These are phyloP conservation scores for Mesocentrotus franciscanus DNA, from an alignment of 53 echinoderm and acorn worm genomes.

Conservation along the genomic window DNA sequence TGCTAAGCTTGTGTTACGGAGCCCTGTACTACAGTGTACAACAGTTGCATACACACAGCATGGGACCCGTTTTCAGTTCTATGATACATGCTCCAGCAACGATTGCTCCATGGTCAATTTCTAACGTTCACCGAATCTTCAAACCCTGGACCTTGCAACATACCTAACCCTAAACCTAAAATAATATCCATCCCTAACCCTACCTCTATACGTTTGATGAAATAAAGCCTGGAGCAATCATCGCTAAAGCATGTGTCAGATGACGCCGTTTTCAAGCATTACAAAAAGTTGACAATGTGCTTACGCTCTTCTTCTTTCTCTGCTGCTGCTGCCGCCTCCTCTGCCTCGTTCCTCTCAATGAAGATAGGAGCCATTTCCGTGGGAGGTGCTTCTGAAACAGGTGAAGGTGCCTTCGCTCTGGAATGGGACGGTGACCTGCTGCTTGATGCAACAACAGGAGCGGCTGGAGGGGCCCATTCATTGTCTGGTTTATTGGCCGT, in stretches of 20 bases:
- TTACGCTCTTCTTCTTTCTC: slow-evolving; percentile 50
- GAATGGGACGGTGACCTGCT: slow-evolving; percentile 56
- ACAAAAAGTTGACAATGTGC: background rate
- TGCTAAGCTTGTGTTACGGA: too few relatives aligned
- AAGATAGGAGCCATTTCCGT: slow-evolving; percentile 78
- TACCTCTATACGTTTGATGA: too few relatives aligned
- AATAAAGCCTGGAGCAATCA: too few relatives aligned
- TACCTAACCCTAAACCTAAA: too few relatives aligned
- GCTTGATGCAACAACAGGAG: background rate
- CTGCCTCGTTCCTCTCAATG: slow-evolving; percentile 79
- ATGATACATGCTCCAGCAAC: too few relatives aligned
- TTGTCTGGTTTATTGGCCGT: slow-evolving; percentile 28
- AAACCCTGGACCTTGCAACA: too few relatives aligned
- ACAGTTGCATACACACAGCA: background rate
- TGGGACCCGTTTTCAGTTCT: background rate
- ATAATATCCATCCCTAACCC: too few relatives aligned
- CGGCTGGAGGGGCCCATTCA: slow-evolving; percentile 35
- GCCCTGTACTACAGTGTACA: too few relatives aligned
- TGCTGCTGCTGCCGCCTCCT: slow-evolving; percentile 63
- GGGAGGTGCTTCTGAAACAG: slow-evolving; percentile 72
- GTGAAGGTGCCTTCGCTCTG: slow-evolving; percentile 48
- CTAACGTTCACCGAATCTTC: too few relatives aligned
- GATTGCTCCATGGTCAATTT: too few relatives aligned
- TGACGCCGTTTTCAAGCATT: background rate
- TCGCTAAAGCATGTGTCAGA: too few relatives aligned